A percentile compares a stretch with the other conserved stretches of the same genome.
phyloP scores from a whole-genome alignment of 2,113 vertebrate genomes.

The Campylomormyrus tamandua region DNA sequence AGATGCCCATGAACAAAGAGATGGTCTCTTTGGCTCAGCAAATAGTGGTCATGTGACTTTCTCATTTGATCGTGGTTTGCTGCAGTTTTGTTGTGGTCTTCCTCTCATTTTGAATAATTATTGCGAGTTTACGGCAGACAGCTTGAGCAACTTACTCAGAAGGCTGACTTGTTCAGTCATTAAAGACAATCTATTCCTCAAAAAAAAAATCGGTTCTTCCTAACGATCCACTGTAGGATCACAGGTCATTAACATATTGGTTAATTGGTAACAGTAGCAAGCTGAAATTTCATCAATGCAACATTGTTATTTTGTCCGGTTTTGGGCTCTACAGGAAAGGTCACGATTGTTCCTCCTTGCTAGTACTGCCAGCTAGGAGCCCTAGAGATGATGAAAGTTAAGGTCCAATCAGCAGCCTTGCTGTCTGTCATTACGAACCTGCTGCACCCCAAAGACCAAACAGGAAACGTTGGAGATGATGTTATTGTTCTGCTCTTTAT shows the following conservation, averaged over 20 bases:
- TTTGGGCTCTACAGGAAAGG: not conserved
- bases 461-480: not conserved
- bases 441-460: slow-evolving; percentile 1
- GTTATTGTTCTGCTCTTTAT: not conserved
- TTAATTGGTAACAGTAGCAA: not conserved
- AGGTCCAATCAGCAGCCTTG: not conserved
- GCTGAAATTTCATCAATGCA: not conserved
- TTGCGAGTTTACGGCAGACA: not conserved
- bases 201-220: not conserved
- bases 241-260: not conserved
- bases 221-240: not conserved
- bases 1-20: not conserved
- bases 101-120: not conserved
- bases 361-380: not conserved
- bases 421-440: not conserved
- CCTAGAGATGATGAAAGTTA: not conserved
- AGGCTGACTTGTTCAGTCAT: not conserved
- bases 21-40: not conserved
- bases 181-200: not conserved
- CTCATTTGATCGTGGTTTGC: not conserved
- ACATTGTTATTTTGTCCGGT: not conserved
- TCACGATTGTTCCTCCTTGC: not conserved
- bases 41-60: not conserved
- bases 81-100: not conserved
- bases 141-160: not conserved